These are phyloP conservation scores for Eudorcas thomsonii DNA, from an alignment of 2,113 vertebrate species.

Conservation along the genomic window DNA sequence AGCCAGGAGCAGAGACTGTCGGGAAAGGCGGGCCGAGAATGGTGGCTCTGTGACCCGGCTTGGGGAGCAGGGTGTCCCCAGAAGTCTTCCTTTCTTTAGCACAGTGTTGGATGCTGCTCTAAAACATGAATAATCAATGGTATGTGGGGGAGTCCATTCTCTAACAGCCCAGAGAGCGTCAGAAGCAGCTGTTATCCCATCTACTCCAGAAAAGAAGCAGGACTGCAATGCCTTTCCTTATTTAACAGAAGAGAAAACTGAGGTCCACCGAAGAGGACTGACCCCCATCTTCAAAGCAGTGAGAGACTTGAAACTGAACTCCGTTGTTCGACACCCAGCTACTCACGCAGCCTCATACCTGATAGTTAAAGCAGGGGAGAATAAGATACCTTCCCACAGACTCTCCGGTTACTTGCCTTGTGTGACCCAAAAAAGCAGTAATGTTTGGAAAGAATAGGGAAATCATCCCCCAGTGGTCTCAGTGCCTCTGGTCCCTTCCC, in stretches of 20 bases:
- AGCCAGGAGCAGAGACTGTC: neutral
- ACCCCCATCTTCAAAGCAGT: neutral
- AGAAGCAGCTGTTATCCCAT: neutral
- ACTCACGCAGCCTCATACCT: neutral
- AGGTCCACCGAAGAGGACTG: neutral
- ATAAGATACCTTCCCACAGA: neutral
- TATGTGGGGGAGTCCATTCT: neutral
- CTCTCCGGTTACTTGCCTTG: neutral
- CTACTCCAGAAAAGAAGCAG: neutral
- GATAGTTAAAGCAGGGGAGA: neutral
- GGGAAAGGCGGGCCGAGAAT: neutral
- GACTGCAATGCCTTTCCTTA: neutral
- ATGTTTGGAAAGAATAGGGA: neutral
- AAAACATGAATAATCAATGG: conserved; percentile 1
- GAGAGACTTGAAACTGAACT: neutral
- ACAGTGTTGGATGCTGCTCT: neutral
- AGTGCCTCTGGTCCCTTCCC: neutral
- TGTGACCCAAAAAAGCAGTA: neutral
- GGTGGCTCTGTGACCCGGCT: neutral
- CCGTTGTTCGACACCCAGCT: neutral
- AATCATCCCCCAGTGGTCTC: neutral
- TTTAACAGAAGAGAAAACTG: neutral
- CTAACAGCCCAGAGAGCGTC: neutral
- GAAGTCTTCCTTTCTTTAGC: neutral
- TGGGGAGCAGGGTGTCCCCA: neutral